Base-by-base conservation (phyloP, 92 coral and sea anemone genomes). In the Palythoa grandis region DNA sequence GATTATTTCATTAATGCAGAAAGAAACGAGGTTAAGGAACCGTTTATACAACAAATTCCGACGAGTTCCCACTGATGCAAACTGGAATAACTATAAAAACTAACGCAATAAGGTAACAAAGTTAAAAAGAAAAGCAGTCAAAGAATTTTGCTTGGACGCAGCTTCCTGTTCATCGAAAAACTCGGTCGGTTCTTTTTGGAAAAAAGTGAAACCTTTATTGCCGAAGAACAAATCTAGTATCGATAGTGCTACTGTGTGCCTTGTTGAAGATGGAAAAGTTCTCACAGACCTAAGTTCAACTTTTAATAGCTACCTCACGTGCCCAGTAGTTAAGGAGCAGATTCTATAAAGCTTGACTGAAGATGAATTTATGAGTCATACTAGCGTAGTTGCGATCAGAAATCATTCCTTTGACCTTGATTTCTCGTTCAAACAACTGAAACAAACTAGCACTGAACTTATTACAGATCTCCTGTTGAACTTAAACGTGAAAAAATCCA, bases 71-170 rank as follows among this genome's bases (percentile, higher is more conserved):
- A 86, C 88, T 3, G 87, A 89, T 60, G 25, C 23, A 25, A 92
- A 86, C 72, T 92, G 94, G 92, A 38, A 25, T 47, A 76, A 77
- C 14, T 89, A 88, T 66, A 91, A 75, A 88, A 67, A 11, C 11
- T 90, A 88, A 74, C 87, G 92, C 72, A 88, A 91, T 69, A 82
- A 24, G 75, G 94, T 91, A 37, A 92, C 94, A 35, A 24, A 68
- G 5, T 52, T 86, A 63, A 89, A 92, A 72, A 83, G 86, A 82
- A 83, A 39, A 47, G 88, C 91, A 48, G 88, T 92, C 11, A 83
- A 85, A 38, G 82, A 89, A 35, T 83, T 82, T 79, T 92, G 91
- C 74, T 11, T 54, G 60, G 74, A 82, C 19, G 90, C 92, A 23
- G 88, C 88, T 69, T 86, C 92, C 52, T 48, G 74, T 70, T 56